These are phyloP conservation scores for Hyposoter didymator DNA, from an alignment of 2,888 invertebrate species.

Conservation along the genomic window DNA sequence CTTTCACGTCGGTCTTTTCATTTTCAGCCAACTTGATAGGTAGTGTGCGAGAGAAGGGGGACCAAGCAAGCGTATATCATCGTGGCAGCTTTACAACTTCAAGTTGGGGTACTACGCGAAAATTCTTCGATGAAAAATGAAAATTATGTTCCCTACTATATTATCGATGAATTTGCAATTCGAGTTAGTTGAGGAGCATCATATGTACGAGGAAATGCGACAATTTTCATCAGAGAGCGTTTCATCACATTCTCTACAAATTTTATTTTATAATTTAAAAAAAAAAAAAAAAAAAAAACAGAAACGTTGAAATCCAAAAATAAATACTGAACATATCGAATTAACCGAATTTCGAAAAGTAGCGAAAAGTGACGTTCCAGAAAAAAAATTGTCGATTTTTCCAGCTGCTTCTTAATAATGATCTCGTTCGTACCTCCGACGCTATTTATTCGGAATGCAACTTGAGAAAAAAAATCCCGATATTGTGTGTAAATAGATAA, in stretches of 20 bases:
- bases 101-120: background rate
- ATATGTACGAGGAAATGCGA: background rate
- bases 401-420: no score
- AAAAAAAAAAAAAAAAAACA: background rate
- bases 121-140: slow-evolving; percentile 9
- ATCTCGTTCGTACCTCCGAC: no score
- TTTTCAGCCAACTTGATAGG: slow-evolving; percentile 58
- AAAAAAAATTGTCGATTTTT: no score
- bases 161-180: background rate
- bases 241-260: background rate
- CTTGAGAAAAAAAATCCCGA: background rate
- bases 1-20: slow-evolving; percentile 63
- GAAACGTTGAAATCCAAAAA: background rate
- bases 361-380: no score
- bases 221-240: background rate
- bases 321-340: no score
- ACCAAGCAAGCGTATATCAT: slow-evolving; percentile 8
- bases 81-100: slow-evolving; percentile 17
- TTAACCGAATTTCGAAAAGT: no score
- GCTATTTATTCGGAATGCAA: no score
- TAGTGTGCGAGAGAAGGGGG: background rate
- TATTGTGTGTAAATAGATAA: background rate
- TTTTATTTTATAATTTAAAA: background rate
- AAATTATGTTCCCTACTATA: slow-evolving; percentile 9
- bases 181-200: background rate